Conservation (phyloP, 1,140 invertebrate genomes). For the Drosophila sproati region DNA sequence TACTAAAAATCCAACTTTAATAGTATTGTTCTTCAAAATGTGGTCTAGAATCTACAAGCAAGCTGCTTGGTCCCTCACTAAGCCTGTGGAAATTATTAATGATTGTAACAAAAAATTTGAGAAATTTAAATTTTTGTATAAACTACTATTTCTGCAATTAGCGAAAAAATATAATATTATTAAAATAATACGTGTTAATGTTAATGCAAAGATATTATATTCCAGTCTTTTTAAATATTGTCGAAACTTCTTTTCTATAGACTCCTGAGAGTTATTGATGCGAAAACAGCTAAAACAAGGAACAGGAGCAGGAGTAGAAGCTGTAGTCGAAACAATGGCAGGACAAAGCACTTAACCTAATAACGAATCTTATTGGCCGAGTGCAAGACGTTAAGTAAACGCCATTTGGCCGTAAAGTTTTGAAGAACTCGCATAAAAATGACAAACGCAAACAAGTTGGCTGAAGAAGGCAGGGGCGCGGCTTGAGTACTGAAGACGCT, state of each 20-base stretch:
- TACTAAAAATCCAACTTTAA: no score
- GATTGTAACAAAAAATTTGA: no score
- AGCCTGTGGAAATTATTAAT: no score
- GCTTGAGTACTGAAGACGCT: constrained; percentile 18
- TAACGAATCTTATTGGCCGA: constrained; percentile 58
- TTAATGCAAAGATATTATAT: no score
- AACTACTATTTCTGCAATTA: no score
- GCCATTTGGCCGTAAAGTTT: constrained; percentile 72
- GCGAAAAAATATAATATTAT: no score
- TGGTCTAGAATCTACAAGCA: no score
- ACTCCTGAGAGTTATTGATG: background rate
- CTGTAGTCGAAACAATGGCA: background rate
- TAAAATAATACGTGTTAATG: no score
- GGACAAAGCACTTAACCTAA: constrained; percentile 76
- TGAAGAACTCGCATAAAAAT: constrained; percentile 83
- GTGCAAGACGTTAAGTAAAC: constrained; percentile 78
- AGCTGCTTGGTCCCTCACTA: no score
- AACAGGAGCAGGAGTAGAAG: background rate
- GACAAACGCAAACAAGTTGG: constrained; percentile 56
- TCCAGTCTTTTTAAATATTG: no score
- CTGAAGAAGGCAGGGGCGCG: background rate
- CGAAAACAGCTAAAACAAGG: background rate
- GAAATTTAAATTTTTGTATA: no score
- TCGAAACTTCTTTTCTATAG: background rate
- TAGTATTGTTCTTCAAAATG: no score